Percentiles rank a stretch among this genome's conserved stretches.
phyloP scores from a whole-genome alignment of 2,113 vertebrate species.

The Perca flavescens region DNA sequence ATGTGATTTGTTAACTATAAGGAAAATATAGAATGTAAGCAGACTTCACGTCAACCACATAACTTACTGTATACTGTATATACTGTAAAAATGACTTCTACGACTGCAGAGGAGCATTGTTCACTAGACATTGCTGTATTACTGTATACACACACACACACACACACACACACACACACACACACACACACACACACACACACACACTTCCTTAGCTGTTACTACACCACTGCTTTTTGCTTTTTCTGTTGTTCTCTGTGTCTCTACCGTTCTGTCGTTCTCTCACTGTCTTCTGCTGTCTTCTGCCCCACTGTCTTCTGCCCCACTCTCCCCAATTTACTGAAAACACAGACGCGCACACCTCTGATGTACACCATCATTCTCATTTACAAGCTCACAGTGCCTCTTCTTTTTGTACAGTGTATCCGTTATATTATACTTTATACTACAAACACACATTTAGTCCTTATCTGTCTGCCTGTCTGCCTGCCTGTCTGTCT shows the following conservation, averaged over 20 bases:
- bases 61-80: not conserved
- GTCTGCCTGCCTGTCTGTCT: not conserved
- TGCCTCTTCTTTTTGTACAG: not conserved
- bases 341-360: not conserved
- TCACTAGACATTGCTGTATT: not conserved
- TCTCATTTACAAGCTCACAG: not conserved
- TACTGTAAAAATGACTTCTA: not conserved
- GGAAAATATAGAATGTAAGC: not conserved
- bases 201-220: conserved; percentile 16
- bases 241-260: not conserved
- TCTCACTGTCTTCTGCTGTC: not conserved
- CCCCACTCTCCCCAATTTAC: not conserved
- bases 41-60: not conserved
- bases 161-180: not conserved
- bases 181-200: not conserved
- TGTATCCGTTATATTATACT: too few relatives aligned
- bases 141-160: not conserved
- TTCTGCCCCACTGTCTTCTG: not conserved
- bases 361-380: not conserved
- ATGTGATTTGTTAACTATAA: not conserved
- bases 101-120: not conserved
- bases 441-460: not conserved
- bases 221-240: not conserved
- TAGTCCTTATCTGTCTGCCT: not conserved
- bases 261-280: not conserved